Percentiles rank a stretch among this genome's conserved stretches.
Conservation (phyloP, 2,113 vertebrate species). For the Laticauda colubrina region DNA sequence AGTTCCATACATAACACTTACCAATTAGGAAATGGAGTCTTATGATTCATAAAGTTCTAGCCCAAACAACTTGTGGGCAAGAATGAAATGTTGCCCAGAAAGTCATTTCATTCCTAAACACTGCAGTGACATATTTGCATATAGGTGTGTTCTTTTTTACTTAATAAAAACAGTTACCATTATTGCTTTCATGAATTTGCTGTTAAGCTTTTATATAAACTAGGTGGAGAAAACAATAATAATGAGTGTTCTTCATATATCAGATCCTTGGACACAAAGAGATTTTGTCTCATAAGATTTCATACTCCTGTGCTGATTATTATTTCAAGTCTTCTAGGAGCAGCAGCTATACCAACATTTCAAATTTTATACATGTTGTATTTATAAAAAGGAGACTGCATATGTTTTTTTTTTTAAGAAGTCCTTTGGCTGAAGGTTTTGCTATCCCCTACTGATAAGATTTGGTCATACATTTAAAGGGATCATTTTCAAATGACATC, state of each 20-base stretch:
- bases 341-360: not conserved
- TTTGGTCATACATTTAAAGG: not conserved
- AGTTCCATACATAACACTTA: too few relatives aligned
- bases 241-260: not conserved
- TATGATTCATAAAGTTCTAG: rapidly evolving
- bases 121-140: not conserved
- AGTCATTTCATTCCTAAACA: slow-evolving; percentile 29
- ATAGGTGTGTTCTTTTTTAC: slow-evolving; percentile 10
- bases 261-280: not conserved
- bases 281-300: not conserved
- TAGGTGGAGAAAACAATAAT: not conserved
- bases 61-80: slow-evolving; percentile 25
- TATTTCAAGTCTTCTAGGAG: not conserved
- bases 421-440: not conserved
- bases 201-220: slow-evolving; percentile 14
- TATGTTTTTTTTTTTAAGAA: not conserved
- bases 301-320: slow-evolving; percentile 2
- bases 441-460: not conserved
- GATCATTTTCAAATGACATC: not conserved
- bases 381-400: not conserved
- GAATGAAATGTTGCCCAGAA: slow-evolving; percentile 32
- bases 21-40: not conserved
- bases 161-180: slow-evolving; percentile 14
- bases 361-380: not conserved
- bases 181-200: not conserved